Base-by-base conservation (phyloP, 92 coral and sea anemone genomes). In the Metridium senile region DNA sequence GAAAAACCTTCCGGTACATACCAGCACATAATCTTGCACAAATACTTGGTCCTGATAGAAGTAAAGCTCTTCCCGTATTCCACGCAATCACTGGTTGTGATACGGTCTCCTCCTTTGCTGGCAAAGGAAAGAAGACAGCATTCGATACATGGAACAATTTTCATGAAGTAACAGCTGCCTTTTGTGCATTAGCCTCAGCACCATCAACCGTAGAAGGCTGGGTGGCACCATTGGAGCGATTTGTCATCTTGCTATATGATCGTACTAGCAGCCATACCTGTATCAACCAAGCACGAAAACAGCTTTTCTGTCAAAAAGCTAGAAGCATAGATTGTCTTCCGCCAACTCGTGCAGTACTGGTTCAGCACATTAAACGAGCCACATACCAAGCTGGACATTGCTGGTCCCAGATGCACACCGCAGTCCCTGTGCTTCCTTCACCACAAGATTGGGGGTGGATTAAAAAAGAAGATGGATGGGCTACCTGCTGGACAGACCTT, bases 341-440 rank as follows among this genome's bases (percentile, higher is more conserved):
- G 2, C 91, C 84, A 17, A 72, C 91, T 25, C 52, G 80, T 26
- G 84, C 77, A 72, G 85, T 78, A 11, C 82, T 82, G 26, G 35
- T 87, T 65, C 74, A 72, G 35, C 91, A 77, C 81, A 29, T 63
- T 2, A 77, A 71, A 58, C 33, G 81, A 34, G 73, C 81, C 30
- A 66, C 87, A 7, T 81, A 86, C 68, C 84, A 86, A 71, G 84
- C 87, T 51, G 81, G 86, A 9, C 67, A 75, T 61, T 70, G 80
- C 72, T 86, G 87, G 86, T 76, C 56, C 74, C 82, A 86, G 65
- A 85, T 67, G 72, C 51, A 56, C 68, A 75, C 45, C 45, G 62
- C 75, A 19, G 63, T 43, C 22, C 82, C 84, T 70, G 77, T 56
- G 57, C 84, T 86, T 57, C 87, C 91, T 43, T 82, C 81, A 13